These are phyloP conservation scores for Acridotheres tristis DNA, from an alignment of 2,797 vertebrate genomes.

Conservation along the genomic window DNA sequence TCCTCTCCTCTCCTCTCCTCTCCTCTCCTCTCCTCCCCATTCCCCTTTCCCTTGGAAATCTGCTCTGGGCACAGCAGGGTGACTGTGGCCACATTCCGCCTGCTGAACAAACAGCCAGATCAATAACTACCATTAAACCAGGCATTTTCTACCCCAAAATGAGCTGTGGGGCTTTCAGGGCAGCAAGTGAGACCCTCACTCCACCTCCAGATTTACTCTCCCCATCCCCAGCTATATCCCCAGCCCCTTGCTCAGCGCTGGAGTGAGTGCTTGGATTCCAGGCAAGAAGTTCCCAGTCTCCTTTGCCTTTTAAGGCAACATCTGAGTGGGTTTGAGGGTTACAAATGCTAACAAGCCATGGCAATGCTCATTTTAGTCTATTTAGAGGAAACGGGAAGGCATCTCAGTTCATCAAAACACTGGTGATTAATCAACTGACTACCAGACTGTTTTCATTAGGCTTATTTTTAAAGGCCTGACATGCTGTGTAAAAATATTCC, in stretches of 20 bases:
- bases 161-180: neutral
- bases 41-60: neutral
- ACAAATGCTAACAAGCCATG: slow-evolving; percentile 33
- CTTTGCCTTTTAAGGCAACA: slow-evolving; percentile 81
- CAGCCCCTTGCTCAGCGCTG: neutral
- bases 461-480: slow-evolving; percentile 71
- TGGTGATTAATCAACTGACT: slow-evolving; percentile 56
- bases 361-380: slow-evolving; percentile 70
- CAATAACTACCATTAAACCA: neutral
- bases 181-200: neutral
- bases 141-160: neutral
- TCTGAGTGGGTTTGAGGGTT: slow-evolving; percentile 57
- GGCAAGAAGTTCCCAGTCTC: slow-evolving; percentile 62
- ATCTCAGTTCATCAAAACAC: slow-evolving; percentile 70
- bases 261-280: slow-evolving; percentile 38
- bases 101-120: neutral
- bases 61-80: neutral
- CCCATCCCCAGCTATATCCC: neutral
- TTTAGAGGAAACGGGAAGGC: slow-evolving; percentile 73
- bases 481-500: slow-evolving; percentile 33
- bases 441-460: slow-evolving; percentile 68
- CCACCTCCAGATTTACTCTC: neutral
- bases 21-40: too few relatives aligned
- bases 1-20: neutral
- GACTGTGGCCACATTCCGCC: fast-evolving